Base-by-base conservation (phyloP, 2,888 invertebrate genomes). In the Orthonychiurus folsomi region DNA sequence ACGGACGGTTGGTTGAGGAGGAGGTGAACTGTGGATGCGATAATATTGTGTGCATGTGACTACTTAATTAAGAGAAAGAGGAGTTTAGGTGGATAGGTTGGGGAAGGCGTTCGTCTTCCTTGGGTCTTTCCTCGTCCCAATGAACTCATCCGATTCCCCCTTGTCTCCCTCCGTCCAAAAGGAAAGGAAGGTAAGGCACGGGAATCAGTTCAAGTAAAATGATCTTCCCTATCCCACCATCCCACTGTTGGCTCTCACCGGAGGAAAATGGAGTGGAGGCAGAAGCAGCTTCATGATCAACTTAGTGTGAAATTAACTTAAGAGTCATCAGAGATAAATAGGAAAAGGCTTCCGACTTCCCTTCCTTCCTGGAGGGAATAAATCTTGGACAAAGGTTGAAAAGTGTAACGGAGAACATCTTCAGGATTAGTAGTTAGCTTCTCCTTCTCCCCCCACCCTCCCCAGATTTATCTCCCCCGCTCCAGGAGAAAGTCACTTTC, bases 261-360 rank as follows among this genome's bases (percentile, higher is more conserved):
- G 56, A 56, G 27, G 56, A n/a, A 56, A 5, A 9, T 56, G 25
- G 52, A 52, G 24, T 20, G 37, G 37, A 37, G 62, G n/a, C n/a
- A n/a, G n/a, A n/a, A n/a, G n/a, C n/a, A 58, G 52, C 55, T 59
- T 61, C 66, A 63, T 67, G 69, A 69, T 69, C 69, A 68, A 69
- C 67, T 69, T 69, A 67, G 64, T 69, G 69, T 69, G 69, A 69
- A 69, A 69, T 69, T 69, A 69, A 69, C 64, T 67, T 67, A 69
- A 67, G 67, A 67, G 63, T 63, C 66, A 66, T 64, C 60, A 64
- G 63, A 66, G 66, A 66, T 67, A 67, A 65, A 67, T 67, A 64
- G 64, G 67, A 65, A 62, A 63, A 60, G 21, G 26, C n/a, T 20
- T 37, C 21, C 25, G 20, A 63, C 61, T 64, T n/a, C 57, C 58